phyloP scores from a whole-genome alignment of 1,140 invertebrate species.

The Cotesia glomerata region DNA sequence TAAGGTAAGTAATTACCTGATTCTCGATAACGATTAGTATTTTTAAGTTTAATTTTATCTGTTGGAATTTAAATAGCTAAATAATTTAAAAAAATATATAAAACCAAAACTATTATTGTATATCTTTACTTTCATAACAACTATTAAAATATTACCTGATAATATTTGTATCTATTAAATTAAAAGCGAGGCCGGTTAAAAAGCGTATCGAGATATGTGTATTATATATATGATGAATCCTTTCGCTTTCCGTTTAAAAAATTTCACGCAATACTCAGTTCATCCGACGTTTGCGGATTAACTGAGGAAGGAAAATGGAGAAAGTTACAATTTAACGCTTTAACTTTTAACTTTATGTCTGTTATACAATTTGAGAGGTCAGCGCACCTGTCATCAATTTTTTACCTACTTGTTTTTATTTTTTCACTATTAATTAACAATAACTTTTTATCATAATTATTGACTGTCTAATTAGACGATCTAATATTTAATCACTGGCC shows the following conservation, averaged over 20 bases:
- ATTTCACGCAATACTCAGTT: slow-evolving; percentile 17
- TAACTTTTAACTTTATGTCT: slow-evolving; percentile 1
- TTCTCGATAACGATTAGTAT: neutral
- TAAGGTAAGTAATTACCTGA: neutral
- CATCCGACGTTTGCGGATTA: neutral
- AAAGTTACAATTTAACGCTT: slow-evolving; percentile 34
- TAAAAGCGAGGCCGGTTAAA: neutral
- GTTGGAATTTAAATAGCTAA: neutral
- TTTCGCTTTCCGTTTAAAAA: slow-evolving; percentile 27
- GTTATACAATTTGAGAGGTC: slow-evolving; percentile 33
- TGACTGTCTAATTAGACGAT: neutral
- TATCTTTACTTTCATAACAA: no score
- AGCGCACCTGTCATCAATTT: slow-evolving; percentile 24
- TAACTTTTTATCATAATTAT: neutral
- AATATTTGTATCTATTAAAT: neutral
- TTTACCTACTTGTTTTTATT: neutral
- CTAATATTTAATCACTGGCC: neutral
- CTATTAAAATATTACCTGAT: no score
- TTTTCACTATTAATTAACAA: neutral
- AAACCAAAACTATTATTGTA: no score
- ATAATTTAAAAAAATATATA: no score
- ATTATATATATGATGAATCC: neutral
- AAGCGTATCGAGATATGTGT: slow-evolving; percentile 5
- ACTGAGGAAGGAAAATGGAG: slow-evolving; percentile 24
- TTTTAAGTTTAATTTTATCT: slow-evolving; percentile 12